phyloP scores from a whole-genome alignment of 2,797 vertebrate species.

The Parauchenoglanis punctatus region DNA sequence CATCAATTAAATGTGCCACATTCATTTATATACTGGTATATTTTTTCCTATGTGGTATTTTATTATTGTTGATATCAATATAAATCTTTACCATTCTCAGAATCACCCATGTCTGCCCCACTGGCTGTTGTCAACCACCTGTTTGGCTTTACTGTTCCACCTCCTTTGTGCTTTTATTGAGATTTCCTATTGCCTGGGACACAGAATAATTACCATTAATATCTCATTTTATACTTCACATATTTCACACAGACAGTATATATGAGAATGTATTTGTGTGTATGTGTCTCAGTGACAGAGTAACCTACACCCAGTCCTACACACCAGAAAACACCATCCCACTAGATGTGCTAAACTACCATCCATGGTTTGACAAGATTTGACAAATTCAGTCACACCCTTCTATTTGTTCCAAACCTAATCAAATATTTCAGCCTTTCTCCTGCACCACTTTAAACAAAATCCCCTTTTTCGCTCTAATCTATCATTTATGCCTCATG shows the following conservation, averaged over 20 bases:
- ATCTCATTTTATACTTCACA: not conserved
- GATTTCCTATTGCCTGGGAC: conserved; percentile 16
- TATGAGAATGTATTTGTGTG: not conserved
- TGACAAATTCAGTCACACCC: not conserved
- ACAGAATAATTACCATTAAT: conserved; percentile 25
- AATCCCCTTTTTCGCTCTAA: too few relatives aligned
- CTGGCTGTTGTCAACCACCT: conserved; percentile 62
- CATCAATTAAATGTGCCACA: not conserved
- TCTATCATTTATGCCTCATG: not conserved
- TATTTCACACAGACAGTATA: not conserved
- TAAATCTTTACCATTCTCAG: conserved; percentile 76
- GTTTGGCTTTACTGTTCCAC: conserved; percentile 42
- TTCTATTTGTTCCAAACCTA: not conserved
- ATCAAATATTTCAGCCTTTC: too few relatives aligned
- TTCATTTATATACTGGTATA: not conserved
- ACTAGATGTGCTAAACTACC: not conserved
- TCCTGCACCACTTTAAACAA: not conserved
- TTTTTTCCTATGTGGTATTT: not conserved
- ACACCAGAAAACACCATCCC: not conserved
- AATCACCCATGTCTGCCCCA: conserved; percentile 76
- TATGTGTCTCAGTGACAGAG: not conserved
- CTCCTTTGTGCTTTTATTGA: conserved; percentile 15
- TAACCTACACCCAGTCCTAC: not conserved
- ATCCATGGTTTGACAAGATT: not conserved
- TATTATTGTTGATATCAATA: not conserved